Evolutionary conservation across 2,797 vertebrate species (phyloP), one percentile per base, ranked within the genome.

Genomic region (Alfaro cultratus): DNA sequence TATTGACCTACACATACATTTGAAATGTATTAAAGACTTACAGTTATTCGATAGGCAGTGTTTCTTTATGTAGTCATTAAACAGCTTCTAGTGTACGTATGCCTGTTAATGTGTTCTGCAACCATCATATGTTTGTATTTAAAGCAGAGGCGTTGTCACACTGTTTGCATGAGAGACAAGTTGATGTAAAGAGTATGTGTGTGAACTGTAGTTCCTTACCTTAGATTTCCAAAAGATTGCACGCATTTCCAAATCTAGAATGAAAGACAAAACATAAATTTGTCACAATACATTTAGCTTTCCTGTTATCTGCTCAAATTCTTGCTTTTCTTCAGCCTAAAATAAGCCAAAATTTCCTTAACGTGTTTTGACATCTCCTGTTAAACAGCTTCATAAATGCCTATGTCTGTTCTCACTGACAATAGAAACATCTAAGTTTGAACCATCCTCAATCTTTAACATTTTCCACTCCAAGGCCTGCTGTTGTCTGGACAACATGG

Each of bases 11-110:
- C 36, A 67, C 23, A 49, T 55, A 26, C 70, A 64, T 18, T 64
- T 76, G 75, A 83, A 80, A 85, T 91, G 85, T 90, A 86, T 86
- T 87, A 80, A 77, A 73, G 21, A 47, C 34, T 47, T n/a, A 13
- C 71, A 51, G n/a, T 84, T 88, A 87, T 80, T 79, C 29, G 47
- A 64, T 21, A 73, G 72, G 34, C 45, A 83, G 7, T 83, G 79
- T 76, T 76, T 76, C 82, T 73, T 73, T 10, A 73, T 84, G 43
- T 79, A n/a, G 15, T 78, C 5, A 77, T 86, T 70, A 71, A 80
- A 77, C 78, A 60, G 76, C 34, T 75, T 80, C 31, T 41, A 74
- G 23, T 75, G 70, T 74, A 51, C 15, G 34, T 16, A 18, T 15
- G 49, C 85, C 76, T 46, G 43, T 87, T 80, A 83, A 86, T 88